These are phyloP conservation scores for Parnassius mnemosyne DNA, from an alignment of 2,888 invertebrate species.

Conservation along the genomic window DNA sequence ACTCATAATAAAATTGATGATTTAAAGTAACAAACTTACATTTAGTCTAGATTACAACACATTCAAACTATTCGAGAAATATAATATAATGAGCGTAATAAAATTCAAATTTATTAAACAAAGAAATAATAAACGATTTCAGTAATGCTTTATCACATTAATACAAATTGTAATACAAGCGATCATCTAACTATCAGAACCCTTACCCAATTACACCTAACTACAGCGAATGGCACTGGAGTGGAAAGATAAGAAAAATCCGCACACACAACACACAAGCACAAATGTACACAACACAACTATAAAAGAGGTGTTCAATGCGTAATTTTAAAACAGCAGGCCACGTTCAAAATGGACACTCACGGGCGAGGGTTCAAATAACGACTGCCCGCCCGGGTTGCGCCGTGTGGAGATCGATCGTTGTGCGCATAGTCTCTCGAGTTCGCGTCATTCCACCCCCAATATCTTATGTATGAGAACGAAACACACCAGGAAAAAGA, in stretches of 20 bases:
- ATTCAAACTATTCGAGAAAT: too few species aligned
- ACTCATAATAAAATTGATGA: too few species aligned
- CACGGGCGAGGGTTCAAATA: conserved; percentile 43
- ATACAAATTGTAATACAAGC: conserved; percentile 3
- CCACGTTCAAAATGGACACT: conserved; percentile 37
- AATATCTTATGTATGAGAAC: conserved; percentile 78
- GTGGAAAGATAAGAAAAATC: conserved; percentile 12
- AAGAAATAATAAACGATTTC: conserved; percentile 11
- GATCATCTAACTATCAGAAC: not conserved
- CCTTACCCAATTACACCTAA: conserved; percentile 22
- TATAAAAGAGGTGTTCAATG: conserved; percentile 48
- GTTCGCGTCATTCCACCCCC: conserved; percentile 60
- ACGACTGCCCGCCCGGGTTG: conserved; percentile 66
- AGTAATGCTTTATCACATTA: conserved; percentile 1
- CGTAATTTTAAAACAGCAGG: conserved; percentile 55
- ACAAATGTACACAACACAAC: conserved; percentile 25
- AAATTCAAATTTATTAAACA: conserved; percentile 8
- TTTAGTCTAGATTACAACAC: too few species aligned
- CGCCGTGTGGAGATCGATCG: conserved; percentile 65
- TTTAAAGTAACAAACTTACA: too few species aligned
- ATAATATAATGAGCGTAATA: too few species aligned
- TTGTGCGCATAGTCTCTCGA: conserved; percentile 62
- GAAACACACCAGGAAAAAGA: conserved; percentile 59
- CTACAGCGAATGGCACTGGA: conserved; percentile 10
- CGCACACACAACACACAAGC: conserved; percentile 22